Percentiles rank a stretch among this genome's conserved stretches.
phyloP scores from a whole-genome alignment of 2,888 invertebrate species.

The Acholoe squamosa region DNA sequence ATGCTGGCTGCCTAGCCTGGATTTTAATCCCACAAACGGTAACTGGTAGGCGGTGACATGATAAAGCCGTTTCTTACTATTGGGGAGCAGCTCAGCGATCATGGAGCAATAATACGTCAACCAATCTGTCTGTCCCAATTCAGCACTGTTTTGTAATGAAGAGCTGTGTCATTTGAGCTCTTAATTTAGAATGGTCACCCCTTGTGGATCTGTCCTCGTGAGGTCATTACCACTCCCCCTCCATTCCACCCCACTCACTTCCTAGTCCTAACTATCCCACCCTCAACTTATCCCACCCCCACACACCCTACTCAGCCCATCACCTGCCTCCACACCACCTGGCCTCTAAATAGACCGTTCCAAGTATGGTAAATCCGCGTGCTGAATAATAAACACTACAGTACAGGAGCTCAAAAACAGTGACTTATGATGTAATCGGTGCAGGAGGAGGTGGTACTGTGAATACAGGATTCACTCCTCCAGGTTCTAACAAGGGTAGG shows the following conservation, averaged over 20 bases:
- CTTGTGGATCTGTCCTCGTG: background rate
- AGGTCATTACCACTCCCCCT: background rate
- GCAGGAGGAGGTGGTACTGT: too few species aligned
- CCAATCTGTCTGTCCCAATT: background rate
- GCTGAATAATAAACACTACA: too few species aligned
- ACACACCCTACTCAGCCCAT: background rate
- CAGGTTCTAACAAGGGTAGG: too few species aligned
- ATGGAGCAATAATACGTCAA: background rate
- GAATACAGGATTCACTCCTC: too few species aligned
- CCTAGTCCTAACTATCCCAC: background rate
- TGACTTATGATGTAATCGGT: too few species aligned
- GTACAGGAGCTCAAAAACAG: too few species aligned
- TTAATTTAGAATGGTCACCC: too few species aligned
- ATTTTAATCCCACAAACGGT: constrained; percentile 36
- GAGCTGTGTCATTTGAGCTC: too few species aligned
- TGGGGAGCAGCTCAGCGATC: background rate
- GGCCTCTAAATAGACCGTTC: too few species aligned
- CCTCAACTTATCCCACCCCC: background rate
- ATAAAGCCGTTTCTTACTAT: background rate
- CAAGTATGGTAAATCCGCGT: too few species aligned
- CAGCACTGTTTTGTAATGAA: background rate
- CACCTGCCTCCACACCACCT: background rate
- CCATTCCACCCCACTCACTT: background rate
- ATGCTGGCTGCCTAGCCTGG: background rate
- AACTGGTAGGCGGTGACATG: background rate